phyloP scores from a whole-genome alignment of 2,888 invertebrate species.

The Ophonus ardosiacus region DNA sequence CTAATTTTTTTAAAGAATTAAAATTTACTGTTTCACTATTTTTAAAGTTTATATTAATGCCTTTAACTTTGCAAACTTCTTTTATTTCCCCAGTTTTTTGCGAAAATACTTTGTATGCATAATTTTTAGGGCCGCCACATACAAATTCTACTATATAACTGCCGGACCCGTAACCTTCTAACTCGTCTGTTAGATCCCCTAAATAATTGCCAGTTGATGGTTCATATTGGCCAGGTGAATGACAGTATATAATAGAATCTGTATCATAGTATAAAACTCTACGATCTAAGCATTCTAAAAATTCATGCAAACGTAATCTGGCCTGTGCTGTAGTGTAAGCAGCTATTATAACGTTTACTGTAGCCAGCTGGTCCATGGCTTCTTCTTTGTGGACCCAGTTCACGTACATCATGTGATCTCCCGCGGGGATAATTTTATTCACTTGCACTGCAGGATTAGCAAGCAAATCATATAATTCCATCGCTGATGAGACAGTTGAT shows the following conservation, averaged over 20 bases:
- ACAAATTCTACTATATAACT: slow-evolving; percentile 68
- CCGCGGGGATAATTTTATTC: slow-evolving; percentile 63
- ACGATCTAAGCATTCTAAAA: slow-evolving; percentile 69
- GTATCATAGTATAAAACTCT: slow-evolving; percentile 72
- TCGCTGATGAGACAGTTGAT: neutral
- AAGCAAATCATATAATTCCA: slow-evolving; percentile 18
- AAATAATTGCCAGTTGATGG: slow-evolving; percentile 70
- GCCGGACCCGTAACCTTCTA: slow-evolving; percentile 66
- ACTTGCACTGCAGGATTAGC: neutral
- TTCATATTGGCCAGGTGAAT: slow-evolving; percentile 63
- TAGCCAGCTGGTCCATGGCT: slow-evolving; percentile 54
- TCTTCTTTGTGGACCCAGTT: slow-evolving; percentile 67
- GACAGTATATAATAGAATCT: slow-evolving; percentile 70
- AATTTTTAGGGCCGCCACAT: slow-evolving; percentile 72
- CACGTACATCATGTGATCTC: slow-evolving; percentile 47
- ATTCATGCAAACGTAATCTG: slow-evolving; percentile 64
- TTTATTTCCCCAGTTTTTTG: slow-evolving; percentile 9
- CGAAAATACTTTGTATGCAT: slow-evolving; percentile 68
- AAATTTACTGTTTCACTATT: slow-evolving; percentile 53
- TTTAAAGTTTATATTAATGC: slow-evolving; percentile 59
- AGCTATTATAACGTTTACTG: slow-evolving; percentile 70
- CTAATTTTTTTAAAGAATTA: neutral
- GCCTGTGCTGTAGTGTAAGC: slow-evolving; percentile 69
- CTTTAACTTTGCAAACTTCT: too few relatives aligned
- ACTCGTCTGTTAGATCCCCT: slow-evolving; percentile 71